Base-by-base conservation (phyloP, 2,888 invertebrate genomes). In the Hipparchia sbordonii region DNA sequence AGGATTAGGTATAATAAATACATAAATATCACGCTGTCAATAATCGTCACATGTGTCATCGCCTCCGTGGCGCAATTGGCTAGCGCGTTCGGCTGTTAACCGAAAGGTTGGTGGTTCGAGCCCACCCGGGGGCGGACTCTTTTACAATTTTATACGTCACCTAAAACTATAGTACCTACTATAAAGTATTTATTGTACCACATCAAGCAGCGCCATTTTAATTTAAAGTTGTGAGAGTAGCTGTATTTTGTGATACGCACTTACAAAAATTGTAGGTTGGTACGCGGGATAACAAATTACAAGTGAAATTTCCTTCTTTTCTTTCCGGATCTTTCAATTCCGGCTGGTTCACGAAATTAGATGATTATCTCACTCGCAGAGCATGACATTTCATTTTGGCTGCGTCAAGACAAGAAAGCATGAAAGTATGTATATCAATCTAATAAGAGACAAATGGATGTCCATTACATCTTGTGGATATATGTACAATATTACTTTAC, bases 61-160 rank as follows among this genome's bases (percentile, higher is more conserved):
- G 93, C 93, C 96, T 96, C 96, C 97, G 97, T 97, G 97, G 97
- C 97, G 97, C 97, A 97, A 97, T 97, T 88, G 97, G 97, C 95
- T 97, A 98, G 97, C 97, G 97, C 97, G 97, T 97, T 98, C 97
- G 97, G 97, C 97, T 98, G 98, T 98, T 98, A 98, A 98, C 97
- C 97, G 97, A 97, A 97, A 98, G 97, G 97, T 97, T 97, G 97
- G 97, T 97, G 97, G 98, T 98, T 98, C 98, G 96, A 98, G 97
- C 96, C 97, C 97, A 97, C 97, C 97, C 97, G 97, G 97, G 97
- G 97, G 97, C 97, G 97, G 13, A 6, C 13, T 2, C 13, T 57
- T 23, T 56, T 54, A 7, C n/a, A 6, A 2, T 56, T 13, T 39
- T 39, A 39, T 39, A 39, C 2, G 39, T 39, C 3, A 39, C 5